Conservation (phyloP, 2,797 vertebrate species). For the Sebastes minor region DNA sequence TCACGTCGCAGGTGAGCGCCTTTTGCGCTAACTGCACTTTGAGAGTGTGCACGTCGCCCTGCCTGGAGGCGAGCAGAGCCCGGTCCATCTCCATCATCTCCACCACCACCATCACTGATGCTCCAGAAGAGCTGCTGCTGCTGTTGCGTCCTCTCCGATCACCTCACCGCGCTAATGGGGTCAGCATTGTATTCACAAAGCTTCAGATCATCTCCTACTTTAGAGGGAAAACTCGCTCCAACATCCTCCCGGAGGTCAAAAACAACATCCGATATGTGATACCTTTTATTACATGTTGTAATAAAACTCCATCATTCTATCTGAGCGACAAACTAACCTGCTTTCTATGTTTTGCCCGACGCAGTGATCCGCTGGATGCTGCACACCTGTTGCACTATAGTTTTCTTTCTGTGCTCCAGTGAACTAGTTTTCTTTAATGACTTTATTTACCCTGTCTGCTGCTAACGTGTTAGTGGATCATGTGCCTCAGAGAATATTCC, state of each 20-base stretch:
- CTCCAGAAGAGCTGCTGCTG: neutral
- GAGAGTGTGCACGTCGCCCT: slow-evolving; percentile 88
- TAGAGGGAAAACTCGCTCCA: neutral
- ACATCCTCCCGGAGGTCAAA: slow-evolving; percentile 13
- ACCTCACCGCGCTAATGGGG: slow-evolving; percentile 54
- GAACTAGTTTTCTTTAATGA: neutral
- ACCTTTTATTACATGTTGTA: slow-evolving; percentile 25
- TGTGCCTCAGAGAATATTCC: slow-evolving; percentile 40
- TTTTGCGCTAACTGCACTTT: slow-evolving; percentile 81
- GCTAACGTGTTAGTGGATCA: neutral
- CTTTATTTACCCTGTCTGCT: neutral
- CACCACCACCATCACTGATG: too few species aligned
- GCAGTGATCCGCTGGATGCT: slow-evolving; percentile 16
- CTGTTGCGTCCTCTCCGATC: slow-evolving; percentile 18
- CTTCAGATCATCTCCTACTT: slow-evolving; percentile 20
- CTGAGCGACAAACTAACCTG: slow-evolving; percentile 19
- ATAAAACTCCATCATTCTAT: neutral
- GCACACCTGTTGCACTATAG: slow-evolving; percentile 31
- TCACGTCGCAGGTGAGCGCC: slow-evolving; percentile 77
- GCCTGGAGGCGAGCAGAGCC: slow-evolving; percentile 88
- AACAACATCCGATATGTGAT: neutral
- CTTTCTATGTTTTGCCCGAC: neutral
- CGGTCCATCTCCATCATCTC: slow-evolving; percentile 48
- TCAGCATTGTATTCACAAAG: slow-evolving; percentile 26
- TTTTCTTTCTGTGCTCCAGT: neutral